Evolutionary conservation across 2,888 invertebrate species (phyloP), one percentile per base, ranked within the genome.

Genomic region (Ochropacha duplaris): DNA sequence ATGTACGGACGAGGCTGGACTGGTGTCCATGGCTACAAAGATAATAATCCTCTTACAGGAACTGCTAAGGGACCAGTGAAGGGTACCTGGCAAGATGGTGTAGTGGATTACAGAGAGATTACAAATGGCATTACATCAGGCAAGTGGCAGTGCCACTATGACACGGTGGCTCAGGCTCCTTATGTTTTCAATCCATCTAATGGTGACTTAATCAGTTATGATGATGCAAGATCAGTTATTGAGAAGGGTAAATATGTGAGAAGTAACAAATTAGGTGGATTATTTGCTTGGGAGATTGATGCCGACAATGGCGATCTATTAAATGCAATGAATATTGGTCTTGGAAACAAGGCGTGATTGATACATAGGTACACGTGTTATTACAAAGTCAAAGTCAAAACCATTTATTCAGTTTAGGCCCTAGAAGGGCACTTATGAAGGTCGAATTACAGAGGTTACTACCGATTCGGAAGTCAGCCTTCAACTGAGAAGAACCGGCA

Each of bases 1-100:
- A 92, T 92, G 92, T 92, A 92, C 49, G 92, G 92, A 1, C 79
- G 92, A 59, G 92, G 92, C 0, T 92, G 92, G 92, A 91, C 92
- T 16, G 92, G 92, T 14, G 92, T 92, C 0, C 76, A 82, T 22
- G 78, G 72, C 0, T 92, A 90, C 65, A 78, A 74, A 49, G 87
- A 84, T 49, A 74, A 80, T 49, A 91, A 85, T 62, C 92, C 92
- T 0, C 92, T 92, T 76, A 91, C 90, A 55, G 92, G 92, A 0
- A 84, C 85, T 44, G 92, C 92, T 1, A 85, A 87, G 28, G 92
- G 92, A 0, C 88, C 92, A 0, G 86, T 86, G 44, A 92, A 92
- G 62, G 92, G 92, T 1, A 89, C 92, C 0, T 92, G 92, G 92
- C 92, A 92, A 59, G 92, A 92, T 5, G 92, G 92, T 11, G 92